phyloP scores from a whole-genome alignment of 2,888 invertebrate species.

The Cataglyphis altisquamis region DNA sequence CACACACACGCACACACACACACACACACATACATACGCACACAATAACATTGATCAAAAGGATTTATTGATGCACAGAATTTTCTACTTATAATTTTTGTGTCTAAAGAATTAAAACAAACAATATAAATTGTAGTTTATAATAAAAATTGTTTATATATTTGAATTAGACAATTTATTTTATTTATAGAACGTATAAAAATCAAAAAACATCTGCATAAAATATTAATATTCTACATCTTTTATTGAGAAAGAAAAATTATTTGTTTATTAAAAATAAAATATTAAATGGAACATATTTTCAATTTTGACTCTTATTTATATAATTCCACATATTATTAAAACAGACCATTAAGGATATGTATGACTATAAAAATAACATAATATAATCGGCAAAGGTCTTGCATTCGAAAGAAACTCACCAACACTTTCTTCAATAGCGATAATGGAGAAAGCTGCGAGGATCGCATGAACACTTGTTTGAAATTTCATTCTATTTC shows the following conservation, averaged over 20 bases:
- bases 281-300: not conserved
- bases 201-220: not conserved
- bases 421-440: conserved; percentile 68
- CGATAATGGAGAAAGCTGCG: conserved; percentile 62
- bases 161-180: not conserved
- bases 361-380: not conserved
- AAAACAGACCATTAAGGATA: not conserved
- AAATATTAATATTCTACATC: not conserved
- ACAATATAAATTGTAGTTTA: not conserved
- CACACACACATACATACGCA: too few relatives aligned
- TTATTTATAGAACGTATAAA: not conserved
- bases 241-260: conserved; percentile 7
- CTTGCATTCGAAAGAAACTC: conserved; percentile 58
- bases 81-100: not conserved
- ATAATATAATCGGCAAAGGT: conserved; percentile 17
- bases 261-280: not conserved
- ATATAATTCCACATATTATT: not conserved
- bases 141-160: conserved; percentile 1
- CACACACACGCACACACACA: not conserved
- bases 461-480: conserved; percentile 55
- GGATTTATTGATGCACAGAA: not conserved
- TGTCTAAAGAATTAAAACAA: not conserved
- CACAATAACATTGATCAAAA: conserved; percentile 1
- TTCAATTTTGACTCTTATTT: not conserved
- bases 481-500: conserved; percentile 68